Evolutionary conservation across 1,140 invertebrate species (phyloP).

Genomic region (Pteromalus puparum): DNA sequence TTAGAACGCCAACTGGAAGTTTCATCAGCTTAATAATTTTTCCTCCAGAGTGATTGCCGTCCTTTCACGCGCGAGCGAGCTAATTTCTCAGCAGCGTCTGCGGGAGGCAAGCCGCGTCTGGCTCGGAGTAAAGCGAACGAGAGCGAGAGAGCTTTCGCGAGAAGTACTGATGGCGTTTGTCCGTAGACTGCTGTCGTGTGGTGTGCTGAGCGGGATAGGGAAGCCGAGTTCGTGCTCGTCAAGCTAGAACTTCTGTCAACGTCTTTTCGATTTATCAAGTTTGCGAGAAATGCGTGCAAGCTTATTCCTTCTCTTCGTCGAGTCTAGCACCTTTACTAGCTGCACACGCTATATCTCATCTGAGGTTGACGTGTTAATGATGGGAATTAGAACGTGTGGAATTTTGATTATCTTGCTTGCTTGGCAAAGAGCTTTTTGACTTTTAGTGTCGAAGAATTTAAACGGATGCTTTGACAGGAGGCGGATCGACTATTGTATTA

Average conservation of each 20-base stretch:
- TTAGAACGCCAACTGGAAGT: neutral
- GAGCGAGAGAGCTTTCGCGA: neutral
- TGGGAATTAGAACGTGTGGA: slow-evolving; percentile 7
- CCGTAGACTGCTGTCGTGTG: too few species aligned
- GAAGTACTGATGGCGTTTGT: too few species aligned
- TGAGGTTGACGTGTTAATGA: neutral
- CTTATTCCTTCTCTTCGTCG: too few species aligned
- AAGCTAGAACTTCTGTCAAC: slow-evolving; percentile 17
- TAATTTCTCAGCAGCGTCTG: slow-evolving; percentile 24
- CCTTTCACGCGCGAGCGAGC: slow-evolving; percentile 33
- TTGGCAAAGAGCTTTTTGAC: neutral
- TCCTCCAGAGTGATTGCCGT: slow-evolving; percentile 22
- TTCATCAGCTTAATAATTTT: slow-evolving; percentile 21
- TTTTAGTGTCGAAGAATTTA: too few species aligned
- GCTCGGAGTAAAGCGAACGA: neutral
- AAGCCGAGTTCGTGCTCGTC: neutral
- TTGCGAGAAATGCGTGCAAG: slow-evolving; percentile 10
- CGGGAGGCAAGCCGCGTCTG: neutral
- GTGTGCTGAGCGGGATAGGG: too few species aligned
- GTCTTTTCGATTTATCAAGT: slow-evolving; percentile 33
- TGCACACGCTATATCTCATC: too few species aligned
- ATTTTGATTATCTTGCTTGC: neutral
- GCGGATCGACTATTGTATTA: neutral
- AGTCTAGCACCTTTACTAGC: neutral
- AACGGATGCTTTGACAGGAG: too few species aligned